Conservation (phyloP, 2,888 invertebrate genomes). For the Leptinotarsa tumamoca region DNA sequence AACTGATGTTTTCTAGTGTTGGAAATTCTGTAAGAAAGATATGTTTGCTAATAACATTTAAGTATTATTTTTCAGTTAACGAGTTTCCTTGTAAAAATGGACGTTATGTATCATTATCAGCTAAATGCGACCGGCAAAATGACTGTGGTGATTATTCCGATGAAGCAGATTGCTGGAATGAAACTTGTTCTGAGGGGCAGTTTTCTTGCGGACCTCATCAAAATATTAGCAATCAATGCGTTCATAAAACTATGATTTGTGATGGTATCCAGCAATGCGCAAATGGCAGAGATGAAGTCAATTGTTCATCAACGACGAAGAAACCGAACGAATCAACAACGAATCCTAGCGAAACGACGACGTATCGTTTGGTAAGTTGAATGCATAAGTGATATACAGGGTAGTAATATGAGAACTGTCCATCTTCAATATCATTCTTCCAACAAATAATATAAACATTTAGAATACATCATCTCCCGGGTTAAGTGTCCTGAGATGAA, state of each 20-base stretch:
- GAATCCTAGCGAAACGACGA: neutral
- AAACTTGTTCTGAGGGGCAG: constrained; percentile 77
- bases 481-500: no score
- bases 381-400: neutral
- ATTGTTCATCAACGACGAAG: constrained; percentile 68
- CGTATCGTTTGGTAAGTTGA: neutral
- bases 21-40: no score
- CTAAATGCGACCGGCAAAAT: constrained; percentile 85
- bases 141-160: constrained; percentile 86
- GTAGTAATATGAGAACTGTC: neutral
- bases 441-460: neutral
- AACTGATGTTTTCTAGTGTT: no score
- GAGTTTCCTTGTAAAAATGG: constrained; percentile 73
- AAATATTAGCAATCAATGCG: constrained; percentile 68
- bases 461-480: no score
- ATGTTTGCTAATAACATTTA: neutral
- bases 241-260: constrained; percentile 83
- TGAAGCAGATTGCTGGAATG: constrained; percentile 77
- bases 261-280: constrained; percentile 85
- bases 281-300: constrained; percentile 77
- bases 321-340: neutral
- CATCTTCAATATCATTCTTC: neutral
- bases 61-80: constrained; percentile 56
- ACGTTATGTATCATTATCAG: constrained; percentile 79
- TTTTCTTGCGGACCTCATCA: constrained; percentile 71